These are phyloP conservation scores for Eulacestoma nigropectus DNA, from an alignment of 2,113 vertebrate species.

Conservation along the genomic window DNA sequence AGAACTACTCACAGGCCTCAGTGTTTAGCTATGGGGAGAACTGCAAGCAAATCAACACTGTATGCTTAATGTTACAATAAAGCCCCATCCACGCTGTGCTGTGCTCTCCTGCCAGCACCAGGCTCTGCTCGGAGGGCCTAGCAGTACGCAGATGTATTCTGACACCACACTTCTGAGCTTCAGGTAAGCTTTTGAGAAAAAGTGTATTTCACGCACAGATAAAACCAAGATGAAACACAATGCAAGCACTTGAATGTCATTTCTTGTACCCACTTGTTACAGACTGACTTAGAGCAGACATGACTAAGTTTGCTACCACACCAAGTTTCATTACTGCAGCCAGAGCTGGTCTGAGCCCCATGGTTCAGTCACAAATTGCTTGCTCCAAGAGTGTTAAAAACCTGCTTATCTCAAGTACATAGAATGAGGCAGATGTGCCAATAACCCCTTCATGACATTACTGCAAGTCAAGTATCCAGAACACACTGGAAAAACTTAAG, in stretches of 20 bases:
- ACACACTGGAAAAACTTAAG: constrained; percentile 8
- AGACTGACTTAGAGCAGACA: constrained; percentile 50
- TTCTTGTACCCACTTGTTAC: constrained; percentile 67
- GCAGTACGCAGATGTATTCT: constrained; percentile 78
- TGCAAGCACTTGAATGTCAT: constrained; percentile 75
- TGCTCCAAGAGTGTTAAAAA: constrained; percentile 59
- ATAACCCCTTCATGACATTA: constrained; percentile 42
- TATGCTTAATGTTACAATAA: constrained; percentile 66
- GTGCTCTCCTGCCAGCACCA: constrained; percentile 74
- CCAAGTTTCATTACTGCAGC: constrained; percentile 55
- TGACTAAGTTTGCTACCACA: constrained; percentile 41
- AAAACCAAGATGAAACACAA: constrained; percentile 79
- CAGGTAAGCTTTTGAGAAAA: constrained; percentile 48
- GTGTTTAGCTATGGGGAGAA: constrained; percentile 65
- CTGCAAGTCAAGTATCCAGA: constrained; percentile 33
- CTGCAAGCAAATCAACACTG: constrained; percentile 72
- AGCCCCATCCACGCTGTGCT: constrained; percentile 60
- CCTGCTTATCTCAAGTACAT: constrained; percentile 15
- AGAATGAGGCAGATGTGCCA: constrained; percentile 56
- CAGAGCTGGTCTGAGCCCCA: constrained; percentile 48
- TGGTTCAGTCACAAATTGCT: constrained; percentile 51
- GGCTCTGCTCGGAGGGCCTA: constrained; percentile 71
- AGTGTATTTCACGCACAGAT: constrained; percentile 39
- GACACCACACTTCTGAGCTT: constrained; percentile 82
- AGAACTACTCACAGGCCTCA: constrained; percentile 73